These are phyloP conservation scores for Myodes glareolus DNA, from an alignment of 2,113 vertebrate genomes.

Conservation along the genomic window DNA sequence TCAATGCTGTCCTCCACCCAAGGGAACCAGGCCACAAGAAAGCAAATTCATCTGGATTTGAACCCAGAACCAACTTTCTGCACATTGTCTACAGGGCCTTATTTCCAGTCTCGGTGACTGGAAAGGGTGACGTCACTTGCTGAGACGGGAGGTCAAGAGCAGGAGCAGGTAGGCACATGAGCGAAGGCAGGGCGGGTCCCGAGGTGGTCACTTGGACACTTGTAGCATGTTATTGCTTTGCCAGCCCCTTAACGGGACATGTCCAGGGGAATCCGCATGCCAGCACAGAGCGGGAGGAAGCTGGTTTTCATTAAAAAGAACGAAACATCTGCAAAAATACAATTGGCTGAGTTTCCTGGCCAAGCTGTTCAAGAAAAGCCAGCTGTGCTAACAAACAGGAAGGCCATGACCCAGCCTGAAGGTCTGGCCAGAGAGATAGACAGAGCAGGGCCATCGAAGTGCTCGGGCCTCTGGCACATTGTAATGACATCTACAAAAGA, in stretches of 20 bases:
- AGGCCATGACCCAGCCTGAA: not conserved
- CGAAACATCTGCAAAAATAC: constrained; percentile 71
- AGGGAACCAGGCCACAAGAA: not conserved
- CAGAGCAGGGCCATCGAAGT: not conserved
- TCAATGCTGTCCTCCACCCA: not conserved
- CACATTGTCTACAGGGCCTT: not conserved
- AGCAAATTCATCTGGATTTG: not conserved
- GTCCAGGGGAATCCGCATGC: not conserved
- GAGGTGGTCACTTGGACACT: not conserved
- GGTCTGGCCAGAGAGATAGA: not conserved
- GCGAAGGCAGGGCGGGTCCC: too few species aligned
- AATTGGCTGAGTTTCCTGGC: constrained; percentile 52
- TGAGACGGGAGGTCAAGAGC: not conserved
- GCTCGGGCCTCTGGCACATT: not conserved
- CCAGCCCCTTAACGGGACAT: not conserved
- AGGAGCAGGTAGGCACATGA: not conserved
- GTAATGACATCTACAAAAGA: not conserved
- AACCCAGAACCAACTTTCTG: not conserved
- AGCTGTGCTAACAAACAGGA: constrained; percentile 59
- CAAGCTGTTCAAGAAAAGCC: constrained; percentile 46
- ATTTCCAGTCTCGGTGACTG: not conserved
- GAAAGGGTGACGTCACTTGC: not conserved
- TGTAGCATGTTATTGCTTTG: not conserved
- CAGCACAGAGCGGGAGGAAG: not conserved
- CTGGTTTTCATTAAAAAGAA: constrained; percentile 64